These are phyloP conservation scores for Diprion similis DNA, from an alignment of 1,140 invertebrate genomes.

Conservation along the genomic window DNA sequence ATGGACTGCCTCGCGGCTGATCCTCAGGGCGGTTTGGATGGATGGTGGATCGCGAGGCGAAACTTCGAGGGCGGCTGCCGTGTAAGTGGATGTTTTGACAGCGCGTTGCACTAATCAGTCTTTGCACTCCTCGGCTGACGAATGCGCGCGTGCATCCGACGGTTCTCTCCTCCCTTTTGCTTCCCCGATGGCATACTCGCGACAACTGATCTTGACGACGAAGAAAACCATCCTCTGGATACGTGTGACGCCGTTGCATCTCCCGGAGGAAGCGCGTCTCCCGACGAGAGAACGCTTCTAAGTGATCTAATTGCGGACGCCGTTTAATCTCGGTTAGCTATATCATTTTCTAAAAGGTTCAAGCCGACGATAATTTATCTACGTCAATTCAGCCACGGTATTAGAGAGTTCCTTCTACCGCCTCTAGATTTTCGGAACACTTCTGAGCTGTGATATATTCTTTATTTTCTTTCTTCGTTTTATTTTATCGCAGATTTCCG, in stretches of 20 bases:
- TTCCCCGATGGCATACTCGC: neutral
- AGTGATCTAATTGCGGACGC: slow-evolving; percentile 4
- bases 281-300: neutral
- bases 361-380: no score
- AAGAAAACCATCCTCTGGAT: neutral
- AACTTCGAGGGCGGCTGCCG: slow-evolving; percentile 26
- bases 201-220: neutral
- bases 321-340: neutral
- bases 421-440: no score
- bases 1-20: slow-evolving; percentile 54
- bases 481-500: no score
- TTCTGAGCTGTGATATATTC: no score
- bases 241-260: neutral
- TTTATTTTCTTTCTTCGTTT: no score
- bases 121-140: slow-evolving; percentile 49
- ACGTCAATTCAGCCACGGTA: no score
- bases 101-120: slow-evolving; percentile 56
- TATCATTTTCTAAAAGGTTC: neutral
- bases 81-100: slow-evolving; percentile 55
- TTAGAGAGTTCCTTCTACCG: no score
- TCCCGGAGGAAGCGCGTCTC: neutral
- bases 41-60: neutral
- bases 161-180: neutral
- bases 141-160: slow-evolving; percentile 14
- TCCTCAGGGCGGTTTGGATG: slow-evolving; percentile 37